phyloP scores from a whole-genome alignment of 2,113 vertebrate genomes.

The Isichthys henryi region DNA sequence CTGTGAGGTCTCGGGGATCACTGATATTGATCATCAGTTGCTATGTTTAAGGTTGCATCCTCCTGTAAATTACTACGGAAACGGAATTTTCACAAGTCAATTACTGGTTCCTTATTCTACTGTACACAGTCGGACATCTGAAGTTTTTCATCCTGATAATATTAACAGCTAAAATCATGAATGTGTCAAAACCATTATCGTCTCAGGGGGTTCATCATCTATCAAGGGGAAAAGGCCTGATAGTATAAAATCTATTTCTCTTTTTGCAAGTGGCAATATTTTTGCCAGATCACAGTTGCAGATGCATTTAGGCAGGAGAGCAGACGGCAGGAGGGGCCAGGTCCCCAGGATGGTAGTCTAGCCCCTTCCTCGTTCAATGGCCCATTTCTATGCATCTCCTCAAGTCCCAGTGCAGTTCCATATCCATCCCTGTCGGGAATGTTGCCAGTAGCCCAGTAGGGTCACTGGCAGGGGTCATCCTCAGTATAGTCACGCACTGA shows the following conservation, averaged over 20 bases:
- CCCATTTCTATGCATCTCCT: background rate
- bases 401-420: background rate
- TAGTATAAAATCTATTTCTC: background rate
- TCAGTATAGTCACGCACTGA: background rate
- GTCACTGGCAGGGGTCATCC: conserved; percentile 1
- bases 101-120: background rate
- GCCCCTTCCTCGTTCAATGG: background rate
- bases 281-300: background rate
- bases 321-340: background rate
- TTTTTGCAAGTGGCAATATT: background rate
- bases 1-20: background rate
- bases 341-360: background rate
- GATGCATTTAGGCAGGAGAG: background rate
- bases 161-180: background rate
- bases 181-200: background rate
- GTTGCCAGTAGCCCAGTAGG: background rate
- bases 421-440: background rate
- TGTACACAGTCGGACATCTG: background rate
- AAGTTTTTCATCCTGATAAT: background rate
- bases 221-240: background rate
- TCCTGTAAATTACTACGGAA: background rate
- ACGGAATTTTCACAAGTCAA: background rate
- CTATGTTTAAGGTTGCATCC: background rate
- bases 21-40: background rate
- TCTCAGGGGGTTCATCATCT: background rate